Conservation (phyloP, 2,113 vertebrate species). For the Oxyruncus cristatus region DNA sequence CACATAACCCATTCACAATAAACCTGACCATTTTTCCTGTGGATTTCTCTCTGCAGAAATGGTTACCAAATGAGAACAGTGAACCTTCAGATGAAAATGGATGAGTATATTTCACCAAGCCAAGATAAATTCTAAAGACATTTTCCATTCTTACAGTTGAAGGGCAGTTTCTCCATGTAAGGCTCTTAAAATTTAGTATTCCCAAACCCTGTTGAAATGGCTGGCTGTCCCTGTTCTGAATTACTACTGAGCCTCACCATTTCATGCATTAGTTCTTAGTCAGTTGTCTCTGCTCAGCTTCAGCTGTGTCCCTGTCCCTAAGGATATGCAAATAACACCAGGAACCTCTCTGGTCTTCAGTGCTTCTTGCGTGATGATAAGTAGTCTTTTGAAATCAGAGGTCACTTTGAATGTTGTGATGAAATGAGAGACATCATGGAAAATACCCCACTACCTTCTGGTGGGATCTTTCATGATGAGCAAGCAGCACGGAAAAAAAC, state of each 20-base stretch:
- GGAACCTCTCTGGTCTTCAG: background rate
- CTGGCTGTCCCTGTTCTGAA: background rate
- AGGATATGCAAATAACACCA: background rate
- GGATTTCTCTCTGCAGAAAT: background rate
- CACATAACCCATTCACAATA: background rate
- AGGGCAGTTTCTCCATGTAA: background rate
- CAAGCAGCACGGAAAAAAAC: background rate
- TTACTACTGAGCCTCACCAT: background rate
- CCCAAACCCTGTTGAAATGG: background rate
- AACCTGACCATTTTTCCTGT: background rate
- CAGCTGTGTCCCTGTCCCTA: background rate
- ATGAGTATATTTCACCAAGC: background rate
- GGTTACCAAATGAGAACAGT: background rate
- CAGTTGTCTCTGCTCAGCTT: background rate
- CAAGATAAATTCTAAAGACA: background rate
- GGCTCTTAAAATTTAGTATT: background rate
- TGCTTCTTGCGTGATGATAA: background rate
- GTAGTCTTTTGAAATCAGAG: background rate
- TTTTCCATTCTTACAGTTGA: background rate
- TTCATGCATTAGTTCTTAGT: background rate
- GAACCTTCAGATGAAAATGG: background rate
- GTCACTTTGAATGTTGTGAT: rapidly evolving
- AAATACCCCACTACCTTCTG: background rate
- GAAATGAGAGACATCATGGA: background rate
- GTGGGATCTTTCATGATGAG: background rate